Evolutionary conservation across 2,888 invertebrate species (phyloP), one percentile per base, ranked within the genome.

Genomic region (Epicampocera succincta): DNA sequence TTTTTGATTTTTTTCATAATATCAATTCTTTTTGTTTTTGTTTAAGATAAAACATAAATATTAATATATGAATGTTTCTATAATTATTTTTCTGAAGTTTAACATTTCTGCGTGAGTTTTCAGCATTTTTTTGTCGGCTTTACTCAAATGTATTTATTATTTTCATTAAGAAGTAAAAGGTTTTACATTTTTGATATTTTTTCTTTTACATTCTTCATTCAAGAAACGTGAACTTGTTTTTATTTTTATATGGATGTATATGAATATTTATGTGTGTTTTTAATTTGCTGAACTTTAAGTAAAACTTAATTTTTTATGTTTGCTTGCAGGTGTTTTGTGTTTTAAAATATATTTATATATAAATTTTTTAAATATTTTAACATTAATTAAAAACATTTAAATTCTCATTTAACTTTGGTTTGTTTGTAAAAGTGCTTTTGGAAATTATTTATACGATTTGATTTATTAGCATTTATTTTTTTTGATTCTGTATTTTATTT

Each of bases 311-410:
- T n/a, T n/a, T 25, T 33, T 33, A 33, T 33, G 33, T 33, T 33
- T 33, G 33, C 33, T 4, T 33, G 8, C 9, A 8, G 3, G 33
- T 33, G 1, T 33, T 1, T 33, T 33, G 29, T 29, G 29, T 54
- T 15, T 29, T 63, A 54, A 19, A 25, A 17, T 44, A 13, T 21
- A 25, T 61, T 65, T 63, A 48, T 58, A 38, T 71, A 13, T 42
- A 21, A 19, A 19, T 65, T 9, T 68, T n/a, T 69, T 71, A 38
- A 65, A 42, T 44, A 44, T 65, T 60, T 60, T 40, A 33, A 72
- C 72, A 72, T 66, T 44, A 50, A 78, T 66, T 46, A 60, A 78
- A 82, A 77, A 82, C 82, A 78, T 71, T 71, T 60, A 82, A 69
- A 76, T 65, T 56, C 75, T 40, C 1, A 42, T 66, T 65, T 19